Base-by-base conservation (phyloP, 2,888 invertebrate species). In the Craniophora ligustri region DNA sequence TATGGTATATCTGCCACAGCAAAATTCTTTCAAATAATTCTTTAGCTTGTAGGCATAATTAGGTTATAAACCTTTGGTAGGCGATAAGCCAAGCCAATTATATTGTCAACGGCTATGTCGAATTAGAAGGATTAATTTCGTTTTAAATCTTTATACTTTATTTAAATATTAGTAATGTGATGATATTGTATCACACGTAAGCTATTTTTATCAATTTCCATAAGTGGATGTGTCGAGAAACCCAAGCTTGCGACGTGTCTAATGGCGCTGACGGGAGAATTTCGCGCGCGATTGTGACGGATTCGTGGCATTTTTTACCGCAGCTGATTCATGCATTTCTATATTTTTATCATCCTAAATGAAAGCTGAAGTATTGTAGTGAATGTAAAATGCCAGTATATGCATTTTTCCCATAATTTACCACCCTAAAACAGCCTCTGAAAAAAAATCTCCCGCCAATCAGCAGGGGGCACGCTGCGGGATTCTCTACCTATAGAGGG, bases 231-330 rank as follows among this genome's bases (percentile, higher is more conserved):
- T 86, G 81, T 82, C 81, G 81, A 88, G 89, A 92, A 91, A 90
- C 86, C 88, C 88, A 88, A 89, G 91, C 89, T 88, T 84, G 88
- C 93, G 92, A 94, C 93, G 93, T 94, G 93, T 94, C 91, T 91
- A 94, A 94, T 94, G 93, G 94, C 93, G 93, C 88, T 91, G 91
- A 91, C 88, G 89, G 82, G 80, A 90, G 85, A 82, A 88, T 92
- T 93, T 93, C 92, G 93, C 94, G 94, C 94, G 93, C 93, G 93
- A 91, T 91, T 92, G 85, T 89, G 89, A 89, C 91, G 89, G 89
- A 88, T 92, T 93, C 93, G 92, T 93, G 93, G 93, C 93, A 93
- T 89, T 88, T 91, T 90, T 92, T 92, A 82, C 67, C 78, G 85
- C 89, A 91, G 86, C 90, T 90, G 88, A 91, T 87, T 82, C 76